Percentiles rank a stretch among this genome's conserved stretches.
phyloP scores from a whole-genome alignment of 2,888 invertebrate species.

The Coronaproctus castanopsis region DNA sequence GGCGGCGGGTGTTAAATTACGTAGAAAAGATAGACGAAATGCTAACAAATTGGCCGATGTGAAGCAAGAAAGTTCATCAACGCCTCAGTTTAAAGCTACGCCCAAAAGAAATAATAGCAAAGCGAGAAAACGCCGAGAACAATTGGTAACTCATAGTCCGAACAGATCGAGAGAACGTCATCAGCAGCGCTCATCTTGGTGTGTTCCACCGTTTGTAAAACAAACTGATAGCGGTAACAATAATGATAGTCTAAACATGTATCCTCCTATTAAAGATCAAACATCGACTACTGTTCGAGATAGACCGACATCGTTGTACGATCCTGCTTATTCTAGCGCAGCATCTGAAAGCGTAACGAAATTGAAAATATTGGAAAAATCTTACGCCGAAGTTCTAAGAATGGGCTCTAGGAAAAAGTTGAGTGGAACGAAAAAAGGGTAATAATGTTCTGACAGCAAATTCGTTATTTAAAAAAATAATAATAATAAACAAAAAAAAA shows the following conservation, averaged over 20 bases:
- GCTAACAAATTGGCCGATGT: neutral
- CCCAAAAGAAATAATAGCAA: constrained; percentile 5
- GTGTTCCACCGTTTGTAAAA: constrained; percentile 5
- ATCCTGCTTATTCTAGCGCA: constrained; percentile 30
- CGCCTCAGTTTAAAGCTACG: constrained; percentile 28
- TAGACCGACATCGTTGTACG: constrained; percentile 19
- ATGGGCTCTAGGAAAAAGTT: constrained; percentile 17
- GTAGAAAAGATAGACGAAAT: constrained; percentile 33
- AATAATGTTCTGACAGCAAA: too few species aligned
- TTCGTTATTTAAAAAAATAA: too few species aligned
- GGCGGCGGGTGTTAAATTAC: constrained; percentile 41
- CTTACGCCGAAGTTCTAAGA: constrained; percentile 59
- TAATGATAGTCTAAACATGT: neutral
- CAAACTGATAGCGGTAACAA: neutral
- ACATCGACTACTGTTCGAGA: constrained; percentile 16
- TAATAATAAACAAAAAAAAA: too few species aligned
- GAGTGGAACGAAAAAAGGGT: too few species aligned
- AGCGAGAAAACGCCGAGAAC: constrained; percentile 14
- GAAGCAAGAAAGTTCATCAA: neutral
- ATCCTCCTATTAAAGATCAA: constrained; percentile 7
- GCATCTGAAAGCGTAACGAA: constrained; percentile 68
- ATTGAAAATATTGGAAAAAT: constrained; percentile 55
- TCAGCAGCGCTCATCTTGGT: constrained; percentile 13
- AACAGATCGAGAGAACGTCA: constrained; percentile 14
- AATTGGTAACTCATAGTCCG: constrained; percentile 12